Evolutionary conservation across 2,113 vertebrate species (phyloP), one percentile per base, ranked within the genome.

Genomic region (Lepisosteus osseus): DNA sequence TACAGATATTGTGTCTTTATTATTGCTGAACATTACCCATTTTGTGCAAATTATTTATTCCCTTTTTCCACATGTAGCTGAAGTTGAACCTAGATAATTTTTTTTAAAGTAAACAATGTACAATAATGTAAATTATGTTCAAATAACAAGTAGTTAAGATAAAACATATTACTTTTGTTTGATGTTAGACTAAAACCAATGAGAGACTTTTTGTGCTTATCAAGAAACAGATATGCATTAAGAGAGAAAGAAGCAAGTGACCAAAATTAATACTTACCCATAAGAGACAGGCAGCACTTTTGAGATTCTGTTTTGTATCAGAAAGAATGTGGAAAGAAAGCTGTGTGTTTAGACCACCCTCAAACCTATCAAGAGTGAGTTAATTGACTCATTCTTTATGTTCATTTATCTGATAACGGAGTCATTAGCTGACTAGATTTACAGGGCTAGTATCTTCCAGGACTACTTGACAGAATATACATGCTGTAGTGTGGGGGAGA

Each of bases 321-420:
- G 54, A 54, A 29, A 63, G 61, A 55, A 56, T 56, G 67, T 62
- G 65, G 70, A 55, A 68, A 69, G n/a, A 55, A 41, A 68, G 54
- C 42, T 68, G 61, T 62, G 80, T 69, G 73, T 71, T 74, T 51
- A 83, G 95, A 95, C 94, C 95, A 96, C 94, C 94, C 86, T 86
- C 81, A 78, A 84, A 86, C 86, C 87, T 90, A 88, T 93, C 90
- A 89, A 83, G 88, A 85, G 79, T 87, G 79, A 80, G 86, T 90
- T 93, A 92, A 91, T 89, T 86, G 84, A 76, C 85, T 87, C 90
- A 93, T 97, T 92, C 92, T 88, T 95, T 94, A 92, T 86, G 86
- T 87, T 90, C 81, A 87, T 87, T 95, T 94, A 96, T 96, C 95
- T 94, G 94, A 95, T 94, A 93, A 90, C 80, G 80, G 82, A 80